Evolutionary conservation across 1,140 invertebrate genomes (phyloP).

Genomic region (Nephila pilipes): DNA sequence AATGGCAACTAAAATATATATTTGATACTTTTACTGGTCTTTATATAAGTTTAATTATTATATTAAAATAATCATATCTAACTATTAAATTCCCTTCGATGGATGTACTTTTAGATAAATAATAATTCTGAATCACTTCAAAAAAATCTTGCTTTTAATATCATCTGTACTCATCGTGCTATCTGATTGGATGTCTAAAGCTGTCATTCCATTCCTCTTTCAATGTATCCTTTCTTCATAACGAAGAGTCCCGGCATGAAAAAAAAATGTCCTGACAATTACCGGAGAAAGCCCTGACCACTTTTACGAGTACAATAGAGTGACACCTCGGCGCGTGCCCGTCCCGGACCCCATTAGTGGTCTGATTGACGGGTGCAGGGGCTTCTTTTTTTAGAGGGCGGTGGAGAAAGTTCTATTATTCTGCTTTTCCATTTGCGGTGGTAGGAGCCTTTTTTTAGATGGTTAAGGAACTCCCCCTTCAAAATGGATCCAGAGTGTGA

Average conservation of each 20-base stretch:
- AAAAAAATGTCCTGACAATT: slow-evolving; percentile 68
- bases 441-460: slow-evolving; percentile 2
- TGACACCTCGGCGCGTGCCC: slow-evolving; percentile 71
- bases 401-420: slow-evolving; percentile 56
- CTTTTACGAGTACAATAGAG: slow-evolving; percentile 71
- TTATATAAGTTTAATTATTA: too few relatives aligned
- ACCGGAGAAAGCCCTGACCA: slow-evolving; percentile 61
- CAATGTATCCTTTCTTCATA: slow-evolving; percentile 15
- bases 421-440: slow-evolving; percentile 70
- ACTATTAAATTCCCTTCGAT: too few relatives aligned
- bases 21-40: too few relatives aligned
- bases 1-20: too few relatives aligned
- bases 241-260: neutral
- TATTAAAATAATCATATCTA: too few relatives aligned
- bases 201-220: neutral
- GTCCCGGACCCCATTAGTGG: slow-evolving; percentile 75
- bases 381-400: slow-evolving; percentile 32
- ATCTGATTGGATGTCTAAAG: neutral
- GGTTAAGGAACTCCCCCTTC: slow-evolving; percentile 22
- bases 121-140: neutral
- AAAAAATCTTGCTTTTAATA: neutral
- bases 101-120: too few relatives aligned
- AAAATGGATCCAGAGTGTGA: neutral
- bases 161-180: neutral
- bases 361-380: slow-evolving; percentile 56